Conservation (phyloP, 2,113 vertebrate genomes). For the Ceuthmochares aereus region DNA sequence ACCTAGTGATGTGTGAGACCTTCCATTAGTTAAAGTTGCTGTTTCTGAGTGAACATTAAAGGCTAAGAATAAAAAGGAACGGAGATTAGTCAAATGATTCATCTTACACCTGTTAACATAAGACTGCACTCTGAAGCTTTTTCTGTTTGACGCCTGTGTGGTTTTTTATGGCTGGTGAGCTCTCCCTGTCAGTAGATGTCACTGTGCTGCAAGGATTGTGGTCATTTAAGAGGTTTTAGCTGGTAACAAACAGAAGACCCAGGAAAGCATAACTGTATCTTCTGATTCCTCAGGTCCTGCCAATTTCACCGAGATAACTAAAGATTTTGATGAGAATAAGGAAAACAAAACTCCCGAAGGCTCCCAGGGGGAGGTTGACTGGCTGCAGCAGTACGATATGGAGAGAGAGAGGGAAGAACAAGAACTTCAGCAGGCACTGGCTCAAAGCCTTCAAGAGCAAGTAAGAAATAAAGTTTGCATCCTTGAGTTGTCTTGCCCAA, state of each 20-base stretch:
- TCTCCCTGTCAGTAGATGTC: constrained; percentile 53
- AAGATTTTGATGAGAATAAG: constrained; percentile 97
- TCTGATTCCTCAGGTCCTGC: constrained; percentile 72
- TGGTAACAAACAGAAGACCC: not conserved
- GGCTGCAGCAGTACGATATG: constrained; percentile 93
- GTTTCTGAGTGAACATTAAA: not conserved
- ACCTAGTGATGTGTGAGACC: not conserved
- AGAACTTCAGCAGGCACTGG: constrained; percentile 95
- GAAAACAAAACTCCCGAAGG: constrained; percentile 97
- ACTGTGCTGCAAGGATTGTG: constrained; percentile 28
- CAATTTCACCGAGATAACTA: constrained; percentile 81
- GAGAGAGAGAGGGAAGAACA: constrained; percentile 96
- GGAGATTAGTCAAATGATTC: not conserved
- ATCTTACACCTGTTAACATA: not conserved
- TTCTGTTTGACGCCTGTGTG: not conserved
- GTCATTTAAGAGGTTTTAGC: not conserved
- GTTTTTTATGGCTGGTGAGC: not conserved
- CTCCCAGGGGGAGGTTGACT: constrained; percentile 90
- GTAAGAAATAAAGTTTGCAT: constrained; percentile 76
- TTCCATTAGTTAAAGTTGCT: not conserved
- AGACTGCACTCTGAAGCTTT: not conserved
- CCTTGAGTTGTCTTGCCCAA: not conserved
- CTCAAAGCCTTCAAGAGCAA: constrained; percentile 97
- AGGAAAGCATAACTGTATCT: not conserved
- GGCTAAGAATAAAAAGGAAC: not conserved